Conservation (phyloP, 1,140 invertebrate genomes). For the Venturia canescens region DNA sequence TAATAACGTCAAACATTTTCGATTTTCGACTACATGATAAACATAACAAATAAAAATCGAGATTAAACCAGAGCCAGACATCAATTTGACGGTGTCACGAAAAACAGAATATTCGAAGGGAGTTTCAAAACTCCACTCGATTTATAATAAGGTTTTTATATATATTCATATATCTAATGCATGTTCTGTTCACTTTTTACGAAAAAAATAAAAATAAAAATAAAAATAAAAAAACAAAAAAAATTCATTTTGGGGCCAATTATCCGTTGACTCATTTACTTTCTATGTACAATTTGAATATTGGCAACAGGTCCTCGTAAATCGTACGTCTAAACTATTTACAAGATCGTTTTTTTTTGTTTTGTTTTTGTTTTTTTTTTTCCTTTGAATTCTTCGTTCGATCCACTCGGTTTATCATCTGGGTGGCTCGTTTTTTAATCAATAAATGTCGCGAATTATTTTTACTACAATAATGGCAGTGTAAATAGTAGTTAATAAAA, state of each 20-base stretch:
- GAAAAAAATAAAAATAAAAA: no score
- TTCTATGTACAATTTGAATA: slow-evolving; percentile 11
- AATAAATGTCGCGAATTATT: slow-evolving; percentile 13
- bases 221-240: no score
- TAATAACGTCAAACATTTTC: no score
- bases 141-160: background rate
- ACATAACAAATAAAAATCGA: background rate
- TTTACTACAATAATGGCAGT: slow-evolving; percentile 27
- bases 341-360: background rate
- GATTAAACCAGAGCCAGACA: background rate
- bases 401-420: background rate
- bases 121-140: background rate
- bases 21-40: background rate
- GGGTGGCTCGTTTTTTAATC: slow-evolving; percentile 23
- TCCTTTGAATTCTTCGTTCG: background rate
- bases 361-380: slow-evolving; percentile 3
- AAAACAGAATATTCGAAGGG: background rate
- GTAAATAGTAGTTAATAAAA: slow-evolving; percentile 10
- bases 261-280: background rate
- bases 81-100: background rate
- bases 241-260: background rate
- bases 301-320: slow-evolving; percentile 7
- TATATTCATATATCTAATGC: background rate
- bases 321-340: slow-evolving; percentile 10
- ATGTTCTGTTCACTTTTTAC: background rate